Evolutionary conservation across 2,113 vertebrate species (phyloP).

Genomic region (Eulemur macaco): DNA sequence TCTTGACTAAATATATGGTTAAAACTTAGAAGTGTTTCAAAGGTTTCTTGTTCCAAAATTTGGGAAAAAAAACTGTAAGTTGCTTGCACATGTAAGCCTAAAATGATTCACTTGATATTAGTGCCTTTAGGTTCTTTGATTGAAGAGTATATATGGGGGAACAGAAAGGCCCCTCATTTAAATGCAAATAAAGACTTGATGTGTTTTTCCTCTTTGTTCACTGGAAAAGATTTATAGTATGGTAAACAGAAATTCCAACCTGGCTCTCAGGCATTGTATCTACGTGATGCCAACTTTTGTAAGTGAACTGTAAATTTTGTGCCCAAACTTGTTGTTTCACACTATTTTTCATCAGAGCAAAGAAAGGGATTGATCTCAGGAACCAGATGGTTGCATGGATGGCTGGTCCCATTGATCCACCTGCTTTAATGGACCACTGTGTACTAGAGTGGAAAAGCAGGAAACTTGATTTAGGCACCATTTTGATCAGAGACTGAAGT

Average conservation of each 20-base stretch:
- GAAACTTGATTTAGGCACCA: background rate
- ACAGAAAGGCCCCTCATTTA: background rate
- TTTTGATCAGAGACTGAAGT: slow-evolving; percentile 54
- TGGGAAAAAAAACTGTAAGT: background rate
- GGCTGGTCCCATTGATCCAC: slow-evolving; percentile 54
- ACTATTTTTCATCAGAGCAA: background rate
- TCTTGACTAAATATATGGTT: slow-evolving; percentile 37
- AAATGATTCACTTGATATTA: slow-evolving; percentile 13
- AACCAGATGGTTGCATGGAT: slow-evolving; percentile 36
- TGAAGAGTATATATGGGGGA: background rate
- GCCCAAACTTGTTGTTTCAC: background rate
- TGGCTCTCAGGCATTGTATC: background rate
- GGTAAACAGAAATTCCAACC: slow-evolving; percentile 23
- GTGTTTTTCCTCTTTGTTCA: slow-evolving; percentile 19
- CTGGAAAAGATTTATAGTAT: slow-evolving; percentile 50
- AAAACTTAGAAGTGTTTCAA: slow-evolving; percentile 27
- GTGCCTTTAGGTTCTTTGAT: background rate
- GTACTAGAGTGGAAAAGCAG: slow-evolving; percentile 41
- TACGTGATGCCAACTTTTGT: slow-evolving; percentile 41
- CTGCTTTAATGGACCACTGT: slow-evolving; percentile 33
- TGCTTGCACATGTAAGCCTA: background rate
- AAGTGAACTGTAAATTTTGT: slow-evolving; percentile 45
- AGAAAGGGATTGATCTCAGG: background rate
- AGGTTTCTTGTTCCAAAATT: slow-evolving; percentile 35
- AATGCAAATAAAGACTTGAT: slow-evolving; percentile 43